These are phyloP conservation scores for Heliocidaris erythrogramma DNA, from an alignment of 35 echinoderm and acorn worm species.

Conservation along the genomic window DNA sequence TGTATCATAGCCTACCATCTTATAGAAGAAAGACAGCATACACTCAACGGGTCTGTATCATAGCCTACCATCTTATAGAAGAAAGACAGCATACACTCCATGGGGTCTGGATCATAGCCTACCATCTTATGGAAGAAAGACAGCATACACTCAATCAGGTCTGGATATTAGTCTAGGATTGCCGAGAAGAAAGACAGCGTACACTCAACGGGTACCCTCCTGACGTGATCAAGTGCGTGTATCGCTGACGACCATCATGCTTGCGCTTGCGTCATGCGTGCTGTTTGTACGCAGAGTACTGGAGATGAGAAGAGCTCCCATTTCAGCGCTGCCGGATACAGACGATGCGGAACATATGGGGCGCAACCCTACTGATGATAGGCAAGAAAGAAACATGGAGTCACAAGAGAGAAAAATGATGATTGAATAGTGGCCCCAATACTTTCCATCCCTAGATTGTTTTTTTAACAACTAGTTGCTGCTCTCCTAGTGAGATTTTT, in stretches of 20 bases:
- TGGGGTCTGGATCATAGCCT: not conserved
- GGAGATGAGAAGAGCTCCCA: not conserved
- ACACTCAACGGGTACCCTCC: not conserved
- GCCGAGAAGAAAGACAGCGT: not conserved
- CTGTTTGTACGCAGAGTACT: not conserved
- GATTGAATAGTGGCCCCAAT: not conserved
- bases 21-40: not conserved
- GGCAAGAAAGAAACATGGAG: not conserved
- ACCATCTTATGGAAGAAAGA: not conserved
- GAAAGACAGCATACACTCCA: not conserved
- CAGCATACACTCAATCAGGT: not conserved
- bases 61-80: not conserved
- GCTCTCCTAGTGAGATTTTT: no score
- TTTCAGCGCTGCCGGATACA: not conserved
- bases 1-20: not conserved
- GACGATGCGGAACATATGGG: not conserved
- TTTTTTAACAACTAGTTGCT: no score
- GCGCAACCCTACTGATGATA: not conserved
- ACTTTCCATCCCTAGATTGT: no score
- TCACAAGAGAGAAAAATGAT: not conserved
- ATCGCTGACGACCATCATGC: not conserved
- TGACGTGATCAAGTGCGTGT: slow-evolving; percentile 15
- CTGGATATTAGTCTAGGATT: not conserved
- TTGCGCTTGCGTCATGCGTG: not conserved
- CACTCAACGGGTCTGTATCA: not conserved